Percentiles rank a stretch among this genome's conserved stretches.
These are phyloP conservation scores for Athetis lepigone DNA, from an alignment of 2,888 invertebrate genomes.

Conservation along the genomic window DNA sequence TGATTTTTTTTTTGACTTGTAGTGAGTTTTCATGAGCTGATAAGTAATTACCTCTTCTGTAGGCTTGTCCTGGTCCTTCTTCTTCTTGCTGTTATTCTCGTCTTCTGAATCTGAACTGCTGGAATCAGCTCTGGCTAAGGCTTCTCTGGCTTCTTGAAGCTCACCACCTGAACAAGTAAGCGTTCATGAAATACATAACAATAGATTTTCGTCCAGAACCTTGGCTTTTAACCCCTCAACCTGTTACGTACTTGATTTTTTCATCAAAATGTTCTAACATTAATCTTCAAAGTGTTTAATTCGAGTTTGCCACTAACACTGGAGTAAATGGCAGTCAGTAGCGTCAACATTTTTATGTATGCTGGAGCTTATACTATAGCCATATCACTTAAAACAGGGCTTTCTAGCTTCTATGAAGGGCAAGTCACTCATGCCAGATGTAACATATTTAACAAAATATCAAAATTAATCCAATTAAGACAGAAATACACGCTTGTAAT, in stretches of 20 bases:
- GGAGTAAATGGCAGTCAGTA: not conserved
- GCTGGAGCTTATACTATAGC: too few species aligned
- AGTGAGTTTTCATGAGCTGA: not conserved
- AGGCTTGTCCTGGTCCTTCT: constrained; percentile 91
- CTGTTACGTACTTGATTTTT: too few species aligned
- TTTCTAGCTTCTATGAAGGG: too few species aligned
- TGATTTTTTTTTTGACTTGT: not conserved
- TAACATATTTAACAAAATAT: not conserved
- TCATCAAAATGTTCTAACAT: too few species aligned
- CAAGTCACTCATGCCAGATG: too few species aligned
- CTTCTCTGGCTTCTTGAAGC: constrained; percentile 96
- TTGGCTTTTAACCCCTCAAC: too few species aligned
- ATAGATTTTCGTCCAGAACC: not conserved
- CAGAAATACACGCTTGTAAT: too few species aligned
- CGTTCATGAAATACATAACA: not conserved
- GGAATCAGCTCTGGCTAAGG: constrained; percentile 95
- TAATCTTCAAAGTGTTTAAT: too few species aligned
- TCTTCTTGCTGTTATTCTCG: constrained; percentile 91
- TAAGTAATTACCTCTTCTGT: constrained; percentile 90
- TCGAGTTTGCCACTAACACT: not conserved
- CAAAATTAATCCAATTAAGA: not conserved
- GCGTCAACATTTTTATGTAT: too few species aligned
- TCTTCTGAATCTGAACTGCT: constrained; percentile 96
- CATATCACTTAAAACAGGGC: too few species aligned
- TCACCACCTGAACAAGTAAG: constrained; percentile 92